Evolutionary conservation across 2,113 vertebrate genomes (phyloP).

Genomic region (Coptodon bakossiorum): DNA sequence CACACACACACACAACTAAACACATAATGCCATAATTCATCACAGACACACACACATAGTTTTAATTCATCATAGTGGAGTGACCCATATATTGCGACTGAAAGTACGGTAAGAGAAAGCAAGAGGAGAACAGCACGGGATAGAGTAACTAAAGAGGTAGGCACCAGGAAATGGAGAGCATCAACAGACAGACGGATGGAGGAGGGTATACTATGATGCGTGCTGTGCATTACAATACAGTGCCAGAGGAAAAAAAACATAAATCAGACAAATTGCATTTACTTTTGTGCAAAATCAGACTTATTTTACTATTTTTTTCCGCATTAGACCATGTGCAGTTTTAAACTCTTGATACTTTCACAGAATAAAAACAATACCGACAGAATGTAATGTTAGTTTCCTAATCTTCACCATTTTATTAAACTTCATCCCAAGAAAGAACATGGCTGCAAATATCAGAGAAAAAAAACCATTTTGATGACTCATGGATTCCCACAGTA

Average conservation of each 20-base stretch:
- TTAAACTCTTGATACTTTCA: neutral
- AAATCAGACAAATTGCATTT: neutral
- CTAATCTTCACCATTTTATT: neutral
- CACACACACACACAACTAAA: neutral
- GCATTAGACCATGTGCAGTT: neutral
- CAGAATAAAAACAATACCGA: neutral
- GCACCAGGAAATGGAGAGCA: neutral
- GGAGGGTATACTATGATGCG: neutral
- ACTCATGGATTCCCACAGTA: neutral
- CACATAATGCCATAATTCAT: constrained; percentile 4
- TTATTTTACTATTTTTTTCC: no score
- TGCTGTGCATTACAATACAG: neutral
- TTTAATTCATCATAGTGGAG: constrained; percentile 64
- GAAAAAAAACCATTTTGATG: neutral
- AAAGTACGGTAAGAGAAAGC: neutral
- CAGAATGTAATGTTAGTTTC: neutral
- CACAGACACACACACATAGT: neutral
- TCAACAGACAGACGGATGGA: neutral
- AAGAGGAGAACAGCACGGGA: neutral
- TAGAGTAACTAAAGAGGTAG: neutral
- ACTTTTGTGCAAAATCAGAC: neutral
- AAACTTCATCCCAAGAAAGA: neutral
- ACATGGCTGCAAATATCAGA: neutral
- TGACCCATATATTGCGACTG: constrained; percentile 60
- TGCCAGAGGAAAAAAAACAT: neutral